Evolutionary conservation across 2,888 invertebrate genomes (phyloP), one percentile per base, ranked within the genome.

Genomic region (Heliconius sara): DNA sequence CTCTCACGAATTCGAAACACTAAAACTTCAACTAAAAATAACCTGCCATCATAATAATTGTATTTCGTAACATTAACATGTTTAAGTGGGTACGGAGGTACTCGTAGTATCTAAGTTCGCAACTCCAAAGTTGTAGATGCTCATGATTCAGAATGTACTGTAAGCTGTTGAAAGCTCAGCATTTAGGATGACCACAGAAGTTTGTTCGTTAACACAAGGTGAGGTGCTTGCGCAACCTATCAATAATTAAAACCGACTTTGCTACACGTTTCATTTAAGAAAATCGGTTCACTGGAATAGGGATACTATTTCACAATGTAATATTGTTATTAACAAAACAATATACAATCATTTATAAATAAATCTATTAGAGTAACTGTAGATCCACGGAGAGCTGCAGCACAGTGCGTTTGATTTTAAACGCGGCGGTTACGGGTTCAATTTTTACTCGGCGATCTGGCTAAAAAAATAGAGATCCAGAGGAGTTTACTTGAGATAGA

Each of bases 121-220:
- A 76, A 80, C 78, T 80, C 47, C 76, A 67, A 81, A 81, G 81
- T 81, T 78, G 78, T 79, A 80, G 77, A 82, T 79, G 76, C 79
- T 82, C 82, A 78, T 82, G 79, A 80, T 80, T 80, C 79, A 82
- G 76, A 78, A 78, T 80, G 73, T 73, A 80, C 68, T 73, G 66
- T 76, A 79, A 79, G 81, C 78, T 68, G 82, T 81, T 82, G 82
- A 82, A 79, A 82, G 82, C 82, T 77, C 78, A 82, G 73, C 78
- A 76, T 79, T 81, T 79, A 76, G 79, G 78, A 81, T 82, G 82
- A 81, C 81, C 82, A 81, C 81, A 71, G 66, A 76, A 81, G 76
- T 82, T 82, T 74, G 80, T 76, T 78, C 76, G 79, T 74, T 79
- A 79, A 82, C 79, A 79, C 68, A 79, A 81, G 82, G 76, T 81